Evolutionary conservation across 2,888 invertebrate species (phyloP).

Genomic region (Sminthurinus aureus): DNA sequence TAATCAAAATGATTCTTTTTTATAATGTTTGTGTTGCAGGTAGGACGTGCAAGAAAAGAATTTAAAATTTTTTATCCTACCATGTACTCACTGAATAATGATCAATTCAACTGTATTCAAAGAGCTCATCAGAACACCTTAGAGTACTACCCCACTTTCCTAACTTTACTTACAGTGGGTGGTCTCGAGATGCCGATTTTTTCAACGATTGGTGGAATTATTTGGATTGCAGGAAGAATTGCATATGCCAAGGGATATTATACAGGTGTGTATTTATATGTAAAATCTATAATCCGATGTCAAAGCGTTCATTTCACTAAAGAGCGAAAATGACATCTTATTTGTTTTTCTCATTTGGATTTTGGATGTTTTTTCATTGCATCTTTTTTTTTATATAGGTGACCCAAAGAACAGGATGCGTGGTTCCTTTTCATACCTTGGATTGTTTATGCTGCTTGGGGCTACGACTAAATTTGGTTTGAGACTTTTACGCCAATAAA

Average conservation of each 20-base stretch:
- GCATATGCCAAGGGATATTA: constrained; percentile 62
- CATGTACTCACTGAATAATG: constrained; percentile 64
- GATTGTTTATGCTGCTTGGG: constrained; percentile 61
- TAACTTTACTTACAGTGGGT: constrained; percentile 63
- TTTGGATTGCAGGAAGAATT: constrained; percentile 64
- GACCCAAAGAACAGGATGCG: constrained; percentile 60
- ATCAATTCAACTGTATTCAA: constrained; percentile 66
- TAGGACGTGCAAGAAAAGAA: constrained; percentile 62
- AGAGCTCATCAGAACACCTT: constrained; percentile 60
- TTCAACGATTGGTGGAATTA: constrained; percentile 63
- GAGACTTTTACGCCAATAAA: constrained; percentile 47
- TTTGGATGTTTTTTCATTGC: not conserved
- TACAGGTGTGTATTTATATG: not conserved
- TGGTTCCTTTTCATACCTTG: constrained; percentile 62
- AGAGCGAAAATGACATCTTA: too few species aligned
- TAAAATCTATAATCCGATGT: constrained; percentile 1
- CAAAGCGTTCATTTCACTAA: too few species aligned
- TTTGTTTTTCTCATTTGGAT: not conserved
- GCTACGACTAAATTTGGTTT: constrained; percentile 60
- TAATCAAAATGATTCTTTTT: not conserved
- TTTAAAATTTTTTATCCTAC: constrained; percentile 63
- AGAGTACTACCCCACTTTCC: constrained; percentile 62
- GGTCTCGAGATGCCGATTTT: constrained; percentile 65
- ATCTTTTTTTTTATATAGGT: constrained; percentile 47
- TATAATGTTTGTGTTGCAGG: constrained; percentile 49